Conservation (phyloP, 1,140 invertebrate species). For the Drosophila yakuba region DNA sequence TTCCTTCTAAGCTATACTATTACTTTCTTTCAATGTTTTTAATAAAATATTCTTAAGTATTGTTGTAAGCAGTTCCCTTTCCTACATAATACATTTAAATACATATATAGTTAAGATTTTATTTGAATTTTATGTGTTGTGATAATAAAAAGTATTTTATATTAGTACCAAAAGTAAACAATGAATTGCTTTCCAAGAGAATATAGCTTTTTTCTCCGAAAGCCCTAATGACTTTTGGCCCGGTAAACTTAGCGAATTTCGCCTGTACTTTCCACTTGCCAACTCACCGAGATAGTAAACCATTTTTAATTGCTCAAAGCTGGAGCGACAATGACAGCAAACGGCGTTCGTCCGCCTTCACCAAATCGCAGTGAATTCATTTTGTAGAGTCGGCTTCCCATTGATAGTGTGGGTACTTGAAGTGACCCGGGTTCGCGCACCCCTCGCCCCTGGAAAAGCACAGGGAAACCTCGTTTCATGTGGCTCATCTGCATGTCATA, state of each 20-base stretch:
- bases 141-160: too few relatives aligned
- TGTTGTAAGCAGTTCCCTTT: too few relatives aligned
- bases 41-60: too few relatives aligned
- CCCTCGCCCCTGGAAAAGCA: slow-evolving; percentile 3
- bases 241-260: not conserved
- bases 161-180: too few relatives aligned
- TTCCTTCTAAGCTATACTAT: too few relatives aligned
- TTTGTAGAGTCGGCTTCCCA: slow-evolving; percentile 68
- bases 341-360: slow-evolving; percentile 11
- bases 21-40: too few relatives aligned
- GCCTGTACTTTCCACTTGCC: slow-evolving; percentile 40
- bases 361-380: slow-evolving; percentile 77
- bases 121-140: too few relatives aligned
- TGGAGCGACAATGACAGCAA: slow-evolving; percentile 61
- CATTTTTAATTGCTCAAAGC: slow-evolving; percentile 80
- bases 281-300: slow-evolving; percentile 39
- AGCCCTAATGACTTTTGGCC: too few relatives aligned
- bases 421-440: slow-evolving; percentile 46
- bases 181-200: too few relatives aligned
- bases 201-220: not conserved
- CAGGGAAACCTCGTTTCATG: slow-evolving; percentile 48
- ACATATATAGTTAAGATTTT: too few relatives aligned
- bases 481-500: slow-evolving; percentile 71
- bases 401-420: slow-evolving; percentile 54
- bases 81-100: too few relatives aligned